Evolutionary conservation across 2,797 vertebrate species (phyloP).

Genomic region (Aldrovandia affinis): DNA sequence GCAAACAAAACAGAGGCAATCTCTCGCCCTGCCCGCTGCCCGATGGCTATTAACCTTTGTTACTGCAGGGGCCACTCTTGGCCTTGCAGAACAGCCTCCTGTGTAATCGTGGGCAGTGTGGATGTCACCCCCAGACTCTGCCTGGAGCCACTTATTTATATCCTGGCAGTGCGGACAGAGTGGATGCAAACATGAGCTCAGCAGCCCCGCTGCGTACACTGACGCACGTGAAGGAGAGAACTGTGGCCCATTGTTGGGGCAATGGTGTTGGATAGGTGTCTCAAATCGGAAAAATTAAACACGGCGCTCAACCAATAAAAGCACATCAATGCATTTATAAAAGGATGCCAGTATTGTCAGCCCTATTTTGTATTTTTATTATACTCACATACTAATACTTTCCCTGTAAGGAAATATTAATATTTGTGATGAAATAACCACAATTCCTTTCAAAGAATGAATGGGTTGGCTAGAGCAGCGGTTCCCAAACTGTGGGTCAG

Average conservation of each 20-base stretch:
- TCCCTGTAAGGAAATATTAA: too few relatives aligned
- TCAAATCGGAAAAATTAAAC: neutral
- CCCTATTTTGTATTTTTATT: too few relatives aligned
- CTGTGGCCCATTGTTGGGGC: neutral
- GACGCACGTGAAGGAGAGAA: neutral
- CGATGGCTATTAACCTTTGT: neutral
- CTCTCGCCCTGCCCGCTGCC: neutral
- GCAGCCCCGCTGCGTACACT: neutral
- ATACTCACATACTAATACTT: too few relatives aligned
- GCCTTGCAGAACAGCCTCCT: neutral
- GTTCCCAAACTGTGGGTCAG: too few relatives aligned
- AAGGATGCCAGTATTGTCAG: too few relatives aligned
- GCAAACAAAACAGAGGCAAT: neutral
- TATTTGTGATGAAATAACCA: too few relatives aligned
- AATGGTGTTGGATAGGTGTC: neutral
- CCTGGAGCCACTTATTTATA: constrained; percentile 35
- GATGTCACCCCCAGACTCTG: constrained; percentile 17
- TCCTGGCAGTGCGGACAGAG: neutral
- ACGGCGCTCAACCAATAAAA: neutral
- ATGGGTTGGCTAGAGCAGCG: too few relatives aligned
- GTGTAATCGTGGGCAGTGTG: neutral
- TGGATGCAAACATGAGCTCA: neutral
- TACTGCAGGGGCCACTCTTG: neutral
- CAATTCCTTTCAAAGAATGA: too few relatives aligned
- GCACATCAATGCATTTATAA: neutral